Evolutionary conservation across 2,113 vertebrate genomes (phyloP), one percentile per base, ranked within the genome.

Genomic region (Gnathonemus longibarbis): DNA sequence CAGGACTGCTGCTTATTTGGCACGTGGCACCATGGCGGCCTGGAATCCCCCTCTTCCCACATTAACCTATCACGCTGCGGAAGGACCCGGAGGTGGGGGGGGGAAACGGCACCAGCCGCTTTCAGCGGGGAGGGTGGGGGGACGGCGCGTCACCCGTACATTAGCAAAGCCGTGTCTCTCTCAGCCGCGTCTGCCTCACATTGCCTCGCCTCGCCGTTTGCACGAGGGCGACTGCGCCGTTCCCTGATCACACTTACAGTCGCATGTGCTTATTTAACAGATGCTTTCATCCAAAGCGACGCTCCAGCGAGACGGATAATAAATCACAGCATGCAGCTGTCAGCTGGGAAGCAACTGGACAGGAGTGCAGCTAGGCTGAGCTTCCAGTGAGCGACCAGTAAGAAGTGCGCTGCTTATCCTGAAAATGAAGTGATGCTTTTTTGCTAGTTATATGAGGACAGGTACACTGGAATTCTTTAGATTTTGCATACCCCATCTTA

Each of bases 51-150:
- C 4, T 42, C 74, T 39, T 39, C 74, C 35, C 35, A 42, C 94
- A 95, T 95, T 95, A 95, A 95, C 94, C 94, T 94, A 91, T 88
- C 92, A 92, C 88, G 91, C 92, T 93, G 90, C 91, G 50, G 74
- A 77, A 35, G 74, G 74, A 77, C 27, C 74, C 0, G n/a, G 62
- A 27, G n/a, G 58, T 3, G n/a, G 62, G 62, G 58, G 19, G 19
- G 58, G 7, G 6, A 15, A 15, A 58, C 21, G 56, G 21, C 56
- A 24, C 5, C 21, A 19, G 21, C 1, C 56, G 2, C 6, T 24
- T 7, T 58, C 21, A 58, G 21, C 21, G 3, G 56, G 56, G 56
- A 24, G 21, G 56, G 56, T 8, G 53, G 53, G 53, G 19, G 50
- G 1, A 77, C 13, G 13, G 11, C 15, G 13, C 5, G 15, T 77